Conservation (phyloP, 1,140 invertebrate genomes). For the Tetraneura akinire region DNA sequence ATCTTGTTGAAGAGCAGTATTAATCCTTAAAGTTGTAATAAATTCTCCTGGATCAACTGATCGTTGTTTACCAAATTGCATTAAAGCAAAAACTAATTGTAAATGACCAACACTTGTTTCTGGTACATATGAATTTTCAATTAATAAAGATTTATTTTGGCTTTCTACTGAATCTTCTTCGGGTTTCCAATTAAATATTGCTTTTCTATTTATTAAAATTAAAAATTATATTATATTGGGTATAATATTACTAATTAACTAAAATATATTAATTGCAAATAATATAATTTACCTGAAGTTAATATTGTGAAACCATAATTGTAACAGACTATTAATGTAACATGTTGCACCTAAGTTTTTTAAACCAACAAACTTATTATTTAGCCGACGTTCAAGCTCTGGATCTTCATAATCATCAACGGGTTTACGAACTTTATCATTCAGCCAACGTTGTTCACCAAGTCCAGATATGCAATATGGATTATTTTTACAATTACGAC, state of each 20-base stretch:
- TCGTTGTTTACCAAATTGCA: conserved; percentile 66
- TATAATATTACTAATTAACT: not conserved
- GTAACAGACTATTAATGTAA: conserved; percentile 74
- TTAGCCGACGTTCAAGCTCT: conserved; percentile 61
- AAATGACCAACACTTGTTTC: conserved; percentile 65
- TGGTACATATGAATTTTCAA: conserved; percentile 57
- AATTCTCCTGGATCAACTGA: conserved; percentile 68
- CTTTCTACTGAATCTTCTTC: conserved; percentile 60
- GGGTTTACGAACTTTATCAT: conserved; percentile 55
- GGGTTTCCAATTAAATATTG: conserved; percentile 68
- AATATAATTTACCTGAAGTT: conserved; percentile 63
- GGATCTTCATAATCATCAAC: conserved; percentile 62
- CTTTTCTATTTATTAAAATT: conserved; percentile 60
- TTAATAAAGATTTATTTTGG: conserved; percentile 57
- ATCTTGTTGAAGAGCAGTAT: conserved; percentile 70
- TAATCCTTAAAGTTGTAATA: conserved; percentile 67
- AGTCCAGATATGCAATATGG: conserved; percentile 69
- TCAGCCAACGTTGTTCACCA: conserved; percentile 65
- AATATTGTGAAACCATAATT: conserved; percentile 74
- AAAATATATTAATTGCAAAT: not conserved
- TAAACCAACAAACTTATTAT: conserved; percentile 66
- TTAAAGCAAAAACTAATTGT: conserved; percentile 70
- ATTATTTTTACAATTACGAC: conserved; percentile 69
- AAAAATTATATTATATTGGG: not conserved
- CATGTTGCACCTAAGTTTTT: conserved; percentile 75